Evolutionary conservation across 1,140 invertebrate genomes (phyloP).

Genomic region (Metopolophium dirhodum): DNA sequence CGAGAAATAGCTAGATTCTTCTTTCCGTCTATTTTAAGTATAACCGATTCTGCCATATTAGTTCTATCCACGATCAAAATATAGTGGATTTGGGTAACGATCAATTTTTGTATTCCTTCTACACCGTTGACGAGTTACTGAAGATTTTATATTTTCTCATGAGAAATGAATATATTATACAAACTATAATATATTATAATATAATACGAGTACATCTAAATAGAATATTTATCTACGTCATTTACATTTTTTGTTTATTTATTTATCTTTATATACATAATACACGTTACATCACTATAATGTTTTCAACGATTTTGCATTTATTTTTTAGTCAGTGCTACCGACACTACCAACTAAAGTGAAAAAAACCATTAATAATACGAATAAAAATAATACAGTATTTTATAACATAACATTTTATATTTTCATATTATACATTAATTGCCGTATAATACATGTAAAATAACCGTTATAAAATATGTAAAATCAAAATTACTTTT

Average conservation of each 20-base stretch:
- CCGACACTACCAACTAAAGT: background rate
- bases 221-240: too few relatives aligned
- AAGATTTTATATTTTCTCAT: too few relatives aligned
- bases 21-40: background rate
- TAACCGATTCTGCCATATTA: background rate
- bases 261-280: background rate
- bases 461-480: background rate
- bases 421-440: background rate
- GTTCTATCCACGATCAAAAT: background rate
- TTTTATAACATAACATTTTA: background rate
- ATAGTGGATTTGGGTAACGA: background rate
- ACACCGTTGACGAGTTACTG: too few relatives aligned
- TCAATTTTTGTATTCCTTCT: background rate
- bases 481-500: background rate
- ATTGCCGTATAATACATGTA: background rate
- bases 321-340: background rate
- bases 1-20: background rate
- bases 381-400: background rate
- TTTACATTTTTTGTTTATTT: too few relatives aligned
- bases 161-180: too few relatives aligned
- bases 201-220: too few relatives aligned
- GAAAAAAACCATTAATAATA: slow-evolving; percentile 2
- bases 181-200: too few relatives aligned
- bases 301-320: background rate
- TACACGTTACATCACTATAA: background rate